Percentiles rank a stretch among this genome's conserved stretches.
phyloP scores from a whole-genome alignment of 2,797 vertebrate genomes.

The Acridotheres tristis region DNA sequence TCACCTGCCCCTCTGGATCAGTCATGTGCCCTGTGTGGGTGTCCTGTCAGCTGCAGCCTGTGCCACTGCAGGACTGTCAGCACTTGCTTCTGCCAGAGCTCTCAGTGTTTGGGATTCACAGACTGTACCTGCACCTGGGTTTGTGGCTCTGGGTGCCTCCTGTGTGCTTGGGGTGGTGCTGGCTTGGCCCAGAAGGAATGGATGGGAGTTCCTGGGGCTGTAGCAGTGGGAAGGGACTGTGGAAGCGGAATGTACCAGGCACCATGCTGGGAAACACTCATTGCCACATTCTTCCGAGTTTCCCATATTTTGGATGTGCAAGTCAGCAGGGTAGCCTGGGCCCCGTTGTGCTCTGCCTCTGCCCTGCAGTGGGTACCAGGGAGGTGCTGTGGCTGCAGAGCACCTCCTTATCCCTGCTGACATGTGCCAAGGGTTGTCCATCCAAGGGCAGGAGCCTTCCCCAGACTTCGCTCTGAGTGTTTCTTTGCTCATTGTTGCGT shows the following conservation, averaged over 20 bases:
- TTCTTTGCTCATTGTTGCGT: background rate
- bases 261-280: background rate
- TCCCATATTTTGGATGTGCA: background rate
- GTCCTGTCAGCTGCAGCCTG: background rate
- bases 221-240: background rate
- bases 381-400: background rate
- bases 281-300: background rate
- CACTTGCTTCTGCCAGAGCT: background rate
- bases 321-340: background rate
- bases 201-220: background rate
- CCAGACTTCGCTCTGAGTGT: rapidly evolving
- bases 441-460: background rate
- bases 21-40: background rate
- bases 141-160: background rate
- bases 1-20: background rate
- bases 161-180: background rate
- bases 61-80: background rate
- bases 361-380: background rate
- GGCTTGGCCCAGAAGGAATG: background rate
- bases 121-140: background rate
- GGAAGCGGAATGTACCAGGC: background rate
- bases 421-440: rapidly evolving
- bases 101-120: background rate
- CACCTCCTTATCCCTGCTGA: background rate
- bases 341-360: background rate